Evolutionary conservation across 2,113 vertebrate genomes (phyloP).

Genomic region (Cyanoliseus patagonus): DNA sequence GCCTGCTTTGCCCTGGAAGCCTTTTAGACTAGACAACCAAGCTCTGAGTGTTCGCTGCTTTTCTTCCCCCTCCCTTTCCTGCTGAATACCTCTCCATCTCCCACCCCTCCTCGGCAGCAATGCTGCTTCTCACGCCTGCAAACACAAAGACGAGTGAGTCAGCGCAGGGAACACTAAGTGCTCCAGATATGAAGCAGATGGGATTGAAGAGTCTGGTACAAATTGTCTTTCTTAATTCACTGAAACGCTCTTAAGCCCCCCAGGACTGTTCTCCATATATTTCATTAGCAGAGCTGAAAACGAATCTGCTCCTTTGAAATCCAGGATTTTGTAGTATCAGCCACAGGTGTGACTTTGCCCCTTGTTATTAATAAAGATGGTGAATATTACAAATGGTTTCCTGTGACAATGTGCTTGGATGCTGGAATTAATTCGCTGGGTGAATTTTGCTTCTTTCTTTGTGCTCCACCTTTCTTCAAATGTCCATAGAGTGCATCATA

Average conservation of each 20-base stretch:
- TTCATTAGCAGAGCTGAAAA: conserved; percentile 24
- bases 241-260: background rate
- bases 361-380: background rate
- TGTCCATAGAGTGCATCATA: background rate
- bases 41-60: background rate
- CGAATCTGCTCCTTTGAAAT: background rate
- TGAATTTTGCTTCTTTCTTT: background rate
- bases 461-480: background rate
- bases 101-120: background rate
- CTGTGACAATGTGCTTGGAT: background rate
- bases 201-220: conserved; percentile 38
- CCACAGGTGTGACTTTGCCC: background rate
- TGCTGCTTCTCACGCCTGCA: conserved; percentile 15
- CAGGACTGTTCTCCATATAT: background rate
- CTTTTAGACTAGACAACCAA: background rate
- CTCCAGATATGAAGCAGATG: conserved; percentile 66
- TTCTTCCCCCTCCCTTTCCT: background rate
- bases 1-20: background rate
- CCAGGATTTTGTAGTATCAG: background rate
- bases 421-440: background rate
- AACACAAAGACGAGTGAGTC: conserved; percentile 63
- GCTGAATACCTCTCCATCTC: background rate
- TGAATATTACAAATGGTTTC: background rate
- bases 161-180: conserved; percentile 34
- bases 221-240: conserved; percentile 16